Conservation (phyloP, 2,113 vertebrate species). For the Pedetes capensis region DNA sequence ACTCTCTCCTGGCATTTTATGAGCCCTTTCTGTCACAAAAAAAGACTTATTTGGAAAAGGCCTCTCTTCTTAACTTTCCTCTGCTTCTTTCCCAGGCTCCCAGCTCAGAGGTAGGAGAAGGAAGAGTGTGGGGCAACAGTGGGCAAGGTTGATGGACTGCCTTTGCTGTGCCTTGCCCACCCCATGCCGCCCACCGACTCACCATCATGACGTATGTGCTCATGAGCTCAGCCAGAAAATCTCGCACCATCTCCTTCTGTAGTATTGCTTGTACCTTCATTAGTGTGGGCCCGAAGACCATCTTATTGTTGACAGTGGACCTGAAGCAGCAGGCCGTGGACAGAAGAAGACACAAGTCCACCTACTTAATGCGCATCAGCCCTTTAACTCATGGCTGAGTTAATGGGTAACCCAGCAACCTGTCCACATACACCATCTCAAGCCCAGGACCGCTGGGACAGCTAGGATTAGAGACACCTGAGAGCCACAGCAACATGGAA, state of each 20-base stretch:
- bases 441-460: not conserved
- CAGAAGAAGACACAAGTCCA: constrained; percentile 36
- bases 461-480: not conserved
- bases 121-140: not conserved
- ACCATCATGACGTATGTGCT: constrained; percentile 92
- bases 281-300: not conserved
- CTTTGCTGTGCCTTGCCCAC: not conserved
- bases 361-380: not conserved
- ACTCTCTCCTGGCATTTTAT: not conserved
- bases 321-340: not conserved
- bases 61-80: not conserved
- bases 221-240: constrained; percentile 86
- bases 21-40: not conserved
- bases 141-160: not conserved
- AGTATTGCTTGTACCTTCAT: not conserved
- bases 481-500: not conserved
- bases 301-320: not conserved
- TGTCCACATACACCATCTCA: constrained; percentile 1
- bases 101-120: not conserved
- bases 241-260: constrained; percentile 79
- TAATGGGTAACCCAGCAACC: constrained; percentile 63
- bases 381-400: constrained; percentile 19
- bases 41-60: not conserved
- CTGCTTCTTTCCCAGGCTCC: not conserved
- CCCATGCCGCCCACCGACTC: constrained; percentile 21